Evolutionary conservation across 2,797 vertebrate genomes (phyloP).

Genomic region (Aythya fuligula): DNA sequence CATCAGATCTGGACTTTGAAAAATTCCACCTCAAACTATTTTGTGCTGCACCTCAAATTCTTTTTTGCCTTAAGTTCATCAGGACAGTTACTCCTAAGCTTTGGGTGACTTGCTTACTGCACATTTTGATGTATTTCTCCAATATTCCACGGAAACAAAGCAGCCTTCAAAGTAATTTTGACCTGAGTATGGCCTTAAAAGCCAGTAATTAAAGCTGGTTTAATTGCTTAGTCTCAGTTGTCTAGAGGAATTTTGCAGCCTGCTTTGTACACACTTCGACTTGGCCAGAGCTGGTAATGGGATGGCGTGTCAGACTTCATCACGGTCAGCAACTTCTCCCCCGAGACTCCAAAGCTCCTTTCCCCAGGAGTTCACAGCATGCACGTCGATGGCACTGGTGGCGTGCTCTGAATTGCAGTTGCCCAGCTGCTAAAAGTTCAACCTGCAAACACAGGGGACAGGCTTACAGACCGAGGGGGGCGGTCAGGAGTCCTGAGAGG

Average conservation of each 20-base stretch:
- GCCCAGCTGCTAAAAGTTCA: neutral
- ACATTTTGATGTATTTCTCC: neutral
- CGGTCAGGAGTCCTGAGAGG: neutral
- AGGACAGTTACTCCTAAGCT: neutral
- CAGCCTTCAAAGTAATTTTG: slow-evolving; percentile 13
- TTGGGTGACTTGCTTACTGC: neutral
- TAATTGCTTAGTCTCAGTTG: slow-evolving; percentile 37
- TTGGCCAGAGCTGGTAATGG: slow-evolving; percentile 6
- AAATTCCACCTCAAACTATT: neutral
- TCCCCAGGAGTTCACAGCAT: neutral
- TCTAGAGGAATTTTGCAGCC: neutral
- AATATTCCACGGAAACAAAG: slow-evolving; percentile 10
- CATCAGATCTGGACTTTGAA: neutral
- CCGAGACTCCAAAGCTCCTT: neutral
- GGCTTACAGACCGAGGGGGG: neutral
- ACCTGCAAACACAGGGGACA: neutral
- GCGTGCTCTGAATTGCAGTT: neutral
- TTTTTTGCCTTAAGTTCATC: neutral
- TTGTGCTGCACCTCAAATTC: neutral
- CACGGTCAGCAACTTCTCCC: neutral
- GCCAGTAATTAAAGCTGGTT: slow-evolving; percentile 27
- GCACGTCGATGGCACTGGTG: neutral
- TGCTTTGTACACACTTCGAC: slow-evolving; percentile 34
- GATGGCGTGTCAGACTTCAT: neutral
- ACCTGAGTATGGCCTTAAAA: slow-evolving; percentile 11